phyloP scores from a whole-genome alignment of 2,113 vertebrate species.

The Microtus richardsoni region DNA sequence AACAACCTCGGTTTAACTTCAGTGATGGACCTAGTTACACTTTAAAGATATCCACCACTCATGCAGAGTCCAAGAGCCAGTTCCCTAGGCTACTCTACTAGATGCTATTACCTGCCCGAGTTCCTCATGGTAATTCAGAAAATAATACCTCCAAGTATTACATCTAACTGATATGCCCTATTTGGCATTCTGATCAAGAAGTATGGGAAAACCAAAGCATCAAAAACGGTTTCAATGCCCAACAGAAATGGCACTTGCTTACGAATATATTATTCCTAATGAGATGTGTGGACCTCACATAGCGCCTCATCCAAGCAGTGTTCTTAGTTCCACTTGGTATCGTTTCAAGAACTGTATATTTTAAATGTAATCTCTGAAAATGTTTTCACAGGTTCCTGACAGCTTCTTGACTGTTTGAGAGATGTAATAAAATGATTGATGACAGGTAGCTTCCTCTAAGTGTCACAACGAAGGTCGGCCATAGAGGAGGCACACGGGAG shows the following conservation, averaged over 20 bases:
- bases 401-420: conserved; percentile 71
- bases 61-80: conserved; percentile 12
- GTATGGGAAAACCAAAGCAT: conserved; percentile 70
- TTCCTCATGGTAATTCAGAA: conserved; percentile 76
- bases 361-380: conserved; percentile 79
- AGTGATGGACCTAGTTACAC: neutral
- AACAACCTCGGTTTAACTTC: conserved; percentile 17
- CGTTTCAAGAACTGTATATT: conserved; percentile 69
- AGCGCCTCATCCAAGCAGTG: conserved; percentile 65
- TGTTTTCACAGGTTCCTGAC: neutral
- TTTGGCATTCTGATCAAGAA: conserved; percentile 63
- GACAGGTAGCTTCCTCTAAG: conserved; percentile 69
- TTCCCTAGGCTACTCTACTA: conserved; percentile 9
- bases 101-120: conserved; percentile 35
- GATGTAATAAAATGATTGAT: conserved; percentile 65
- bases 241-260: conserved; percentile 44
- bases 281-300: conserved; percentile 47
- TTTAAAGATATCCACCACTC: conserved; percentile 31
- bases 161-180: conserved; percentile 64
- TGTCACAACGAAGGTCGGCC: conserved; percentile 67
- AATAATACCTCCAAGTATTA: conserved; percentile 79
- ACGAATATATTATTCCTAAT: conserved; percentile 66
- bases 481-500: conserved; percentile 77
- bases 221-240: conserved; percentile 37
- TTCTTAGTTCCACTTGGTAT: conserved; percentile 61